Evolutionary conservation across 2,888 invertebrate genomes (phyloP).

Genomic region (Trichogramma evanescens): DNA sequence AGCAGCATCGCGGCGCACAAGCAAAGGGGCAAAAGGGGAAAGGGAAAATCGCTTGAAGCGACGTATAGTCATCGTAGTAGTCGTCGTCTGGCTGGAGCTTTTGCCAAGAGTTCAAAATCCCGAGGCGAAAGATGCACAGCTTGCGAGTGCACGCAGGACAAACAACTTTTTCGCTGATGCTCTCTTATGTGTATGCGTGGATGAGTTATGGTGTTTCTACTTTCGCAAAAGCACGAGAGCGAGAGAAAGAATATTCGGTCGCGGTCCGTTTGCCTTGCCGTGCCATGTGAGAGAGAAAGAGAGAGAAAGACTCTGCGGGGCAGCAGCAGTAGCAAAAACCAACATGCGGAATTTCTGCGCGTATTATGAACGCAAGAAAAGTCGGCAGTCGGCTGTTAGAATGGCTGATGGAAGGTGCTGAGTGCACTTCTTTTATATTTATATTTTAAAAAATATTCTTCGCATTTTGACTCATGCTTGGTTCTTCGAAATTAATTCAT

Average conservation of each 20-base stretch:
- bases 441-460: too few species aligned
- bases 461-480: too few species aligned
- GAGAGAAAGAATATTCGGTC: slow-evolving; percentile 35
- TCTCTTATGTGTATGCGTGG: slow-evolving; percentile 24
- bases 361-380: too few species aligned
- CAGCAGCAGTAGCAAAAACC: slow-evolving; percentile 2
- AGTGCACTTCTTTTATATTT: neutral
- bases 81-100: slow-evolving; percentile 29
- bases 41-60: slow-evolving; percentile 22
- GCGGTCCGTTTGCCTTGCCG: slow-evolving; percentile 36
- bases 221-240: slow-evolving; percentile 22
- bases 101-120: slow-evolving; percentile 42
- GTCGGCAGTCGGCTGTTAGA: slow-evolving; percentile 6
- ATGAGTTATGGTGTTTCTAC: slow-evolving; percentile 38
- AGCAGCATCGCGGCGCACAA: too few species aligned
- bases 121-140: slow-evolving; percentile 19
- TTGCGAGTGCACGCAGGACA: slow-evolving; percentile 37
- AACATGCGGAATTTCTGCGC: slow-evolving; percentile 3
- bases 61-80: too few species aligned
- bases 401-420: slow-evolving; percentile 12
- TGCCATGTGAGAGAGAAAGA: slow-evolving; percentile 28
- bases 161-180: slow-evolving; percentile 43
- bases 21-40: slow-evolving; percentile 3
- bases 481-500: too few species aligned
- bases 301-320: slow-evolving; percentile 9